Base-by-base conservation (phyloP, 2,888 invertebrate genomes). In the Calliphora vomitoria region DNA sequence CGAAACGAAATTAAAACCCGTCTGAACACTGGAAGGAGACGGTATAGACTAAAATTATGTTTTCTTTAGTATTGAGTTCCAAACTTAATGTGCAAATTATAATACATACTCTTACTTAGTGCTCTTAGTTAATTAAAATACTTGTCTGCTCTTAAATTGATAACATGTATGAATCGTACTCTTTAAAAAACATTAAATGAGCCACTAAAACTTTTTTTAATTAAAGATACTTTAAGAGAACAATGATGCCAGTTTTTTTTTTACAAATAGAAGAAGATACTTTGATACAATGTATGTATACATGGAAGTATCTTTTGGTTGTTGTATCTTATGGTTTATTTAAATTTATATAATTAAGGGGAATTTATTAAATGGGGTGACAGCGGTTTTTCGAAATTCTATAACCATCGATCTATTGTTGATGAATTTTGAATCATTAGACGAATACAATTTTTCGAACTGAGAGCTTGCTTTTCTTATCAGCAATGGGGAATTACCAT, bases 41-140 rank as follows among this genome's bases (percentile, higher is more conserved):
- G 15, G 18, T 31, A 50, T 38, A 41, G 13, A 82, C 82, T 82
- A 47, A 82, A 66, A 68, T 50, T 41, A 20, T 50, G 41, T 76
- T 76, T 69, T 62, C 5, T 53, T 68, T 55, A 25, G 38, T 41
- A 53, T 53, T 25, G 25, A 62, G 18, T 80, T 35, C 15, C 10
- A 58, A 69, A 44, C 6, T 53, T 10, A 15, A 0, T 64, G 25
- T 13, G 4, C 47, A 79, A 58, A 13, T 69, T 55, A 11, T 69
- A 35, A 35, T 4, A 0, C 1, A 11, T 13, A 44, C 11, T 44
- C 44, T 11, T 44, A 44, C 35, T 35, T 35, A 35, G 5, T 6
- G 6, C 44, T 44, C 44, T 44, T 44, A 13, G 6, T 58, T 25
- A 20, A 50, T n/a, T 50, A 50, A 15, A 44, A 10, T 10, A 44